Percentiles rank a stretch among this genome's conserved stretches.
phyloP scores from a whole-genome alignment of 2,888 invertebrate genomes.

The Hanleya hanleyi region DNA sequence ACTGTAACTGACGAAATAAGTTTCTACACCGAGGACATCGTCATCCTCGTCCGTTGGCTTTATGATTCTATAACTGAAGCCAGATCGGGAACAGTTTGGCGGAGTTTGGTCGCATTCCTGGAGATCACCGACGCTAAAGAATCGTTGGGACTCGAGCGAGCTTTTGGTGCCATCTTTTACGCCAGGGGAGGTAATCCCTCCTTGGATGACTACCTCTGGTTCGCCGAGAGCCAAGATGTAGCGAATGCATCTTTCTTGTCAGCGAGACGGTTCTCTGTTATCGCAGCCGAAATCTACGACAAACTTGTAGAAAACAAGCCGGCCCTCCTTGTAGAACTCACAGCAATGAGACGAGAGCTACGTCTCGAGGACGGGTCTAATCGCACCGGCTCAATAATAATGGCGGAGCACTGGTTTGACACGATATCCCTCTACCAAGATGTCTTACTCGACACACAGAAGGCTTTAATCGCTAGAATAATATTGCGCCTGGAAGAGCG shows the following conservation, averaged over 20 bases:
- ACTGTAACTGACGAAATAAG: conserved; percentile 55
- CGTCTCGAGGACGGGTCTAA: not conserved
- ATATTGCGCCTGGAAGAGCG: conserved; percentile 39
- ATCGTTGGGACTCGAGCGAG: conserved; percentile 60
- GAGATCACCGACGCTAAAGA: conserved; percentile 59
- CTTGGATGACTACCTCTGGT: conserved; percentile 57
- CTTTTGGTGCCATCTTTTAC: conserved; percentile 60
- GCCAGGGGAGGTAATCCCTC: conserved; percentile 53
- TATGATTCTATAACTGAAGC: conserved; percentile 72
- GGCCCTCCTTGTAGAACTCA: not conserved
- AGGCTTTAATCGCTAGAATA: conserved; percentile 32
- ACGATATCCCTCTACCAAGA: conserved; percentile 31
- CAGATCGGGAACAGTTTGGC: conserved; percentile 56
- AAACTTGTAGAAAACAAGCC: conserved; percentile 10
- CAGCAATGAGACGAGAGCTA: not conserved
- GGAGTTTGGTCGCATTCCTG: conserved; percentile 60
- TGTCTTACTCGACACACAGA: conserved; percentile 38
- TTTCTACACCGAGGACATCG: conserved; percentile 61
- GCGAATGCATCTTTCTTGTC: conserved; percentile 60
- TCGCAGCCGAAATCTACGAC: conserved; percentile 54
- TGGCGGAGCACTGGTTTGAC: conserved; percentile 15
- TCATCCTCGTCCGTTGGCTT: conserved; percentile 61
- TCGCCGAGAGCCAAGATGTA: conserved; percentile 57
- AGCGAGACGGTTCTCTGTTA: conserved; percentile 53
- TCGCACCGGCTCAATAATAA: not conserved